Percentiles rank a stretch among this genome's conserved stretches.
Evolutionary conservation across 2,113 vertebrate genomes (phyloP).

Genomic region (Saccopteryx leptura): DNA sequence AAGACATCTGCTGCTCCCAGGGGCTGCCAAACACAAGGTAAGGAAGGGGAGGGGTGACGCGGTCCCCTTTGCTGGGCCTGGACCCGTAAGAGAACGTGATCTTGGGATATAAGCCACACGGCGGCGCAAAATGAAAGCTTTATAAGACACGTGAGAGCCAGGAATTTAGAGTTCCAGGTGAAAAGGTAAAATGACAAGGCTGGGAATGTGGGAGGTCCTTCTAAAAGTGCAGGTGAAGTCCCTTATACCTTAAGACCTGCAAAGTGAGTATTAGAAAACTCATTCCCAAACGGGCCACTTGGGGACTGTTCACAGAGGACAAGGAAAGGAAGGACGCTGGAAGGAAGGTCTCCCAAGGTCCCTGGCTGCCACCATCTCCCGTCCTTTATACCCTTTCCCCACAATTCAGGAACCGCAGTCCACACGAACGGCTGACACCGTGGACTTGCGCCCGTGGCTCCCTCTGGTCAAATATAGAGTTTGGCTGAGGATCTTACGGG

Average conservation of each 20-base stretch:
- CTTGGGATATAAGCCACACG: background rate
- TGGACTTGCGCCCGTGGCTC: background rate
- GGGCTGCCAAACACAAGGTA: background rate
- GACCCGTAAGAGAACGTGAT: background rate
- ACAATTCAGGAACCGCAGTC: background rate
- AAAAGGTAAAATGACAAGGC: background rate
- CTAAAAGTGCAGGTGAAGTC: background rate
- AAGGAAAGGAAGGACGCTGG: background rate
- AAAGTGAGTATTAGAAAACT: background rate
- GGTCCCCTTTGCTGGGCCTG: background rate
- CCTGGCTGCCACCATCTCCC: rapidly evolving
- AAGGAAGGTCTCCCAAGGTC: background rate
- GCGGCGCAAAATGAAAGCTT: background rate
- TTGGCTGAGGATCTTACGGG: background rate
- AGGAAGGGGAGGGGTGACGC: rapidly evolving
- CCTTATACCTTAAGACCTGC: background rate
- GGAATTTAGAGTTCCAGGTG: background rate
- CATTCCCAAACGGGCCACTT: background rate
- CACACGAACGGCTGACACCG: background rate
- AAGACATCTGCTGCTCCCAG: background rate
- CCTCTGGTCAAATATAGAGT: background rate
- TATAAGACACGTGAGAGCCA: background rate
- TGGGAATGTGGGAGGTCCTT: background rate
- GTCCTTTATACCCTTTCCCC: background rate
- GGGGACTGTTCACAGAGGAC: background rate